Percentiles rank a stretch among this genome's conserved stretches.
These are phyloP conservation scores for Cydia pomonella DNA, from an alignment of 1,140 invertebrate genomes.

Conservation along the genomic window DNA sequence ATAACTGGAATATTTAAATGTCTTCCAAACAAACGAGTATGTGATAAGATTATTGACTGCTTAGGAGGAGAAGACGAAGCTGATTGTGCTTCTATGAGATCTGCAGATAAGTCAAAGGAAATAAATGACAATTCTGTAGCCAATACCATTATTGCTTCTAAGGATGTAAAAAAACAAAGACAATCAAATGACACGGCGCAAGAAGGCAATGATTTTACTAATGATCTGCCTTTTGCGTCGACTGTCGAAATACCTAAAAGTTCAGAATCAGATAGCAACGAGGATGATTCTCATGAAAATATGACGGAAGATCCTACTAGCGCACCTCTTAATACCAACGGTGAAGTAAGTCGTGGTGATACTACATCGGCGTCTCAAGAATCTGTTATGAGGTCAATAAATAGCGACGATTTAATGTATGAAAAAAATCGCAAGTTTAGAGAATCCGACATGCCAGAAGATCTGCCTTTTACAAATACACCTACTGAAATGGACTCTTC, in stretches of 20 bases:
- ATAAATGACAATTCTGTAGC: neutral
- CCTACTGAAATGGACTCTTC: neutral
- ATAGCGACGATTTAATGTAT: conserved; percentile 34
- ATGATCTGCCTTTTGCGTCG: conserved; percentile 49
- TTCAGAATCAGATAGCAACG: conserved; percentile 39
- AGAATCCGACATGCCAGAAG: conserved; percentile 38
- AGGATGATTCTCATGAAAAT: conserved; percentile 40
- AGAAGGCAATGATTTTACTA: neutral
- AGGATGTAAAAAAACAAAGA: conserved; percentile 37
- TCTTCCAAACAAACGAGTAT: conserved; percentile 83
- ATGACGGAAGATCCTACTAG: conserved; percentile 41
- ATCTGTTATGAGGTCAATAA: conserved; percentile 47
- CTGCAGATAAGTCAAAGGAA: conserved; percentile 36
- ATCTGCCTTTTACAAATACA: conserved; percentile 2
- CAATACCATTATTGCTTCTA: conserved; percentile 1
- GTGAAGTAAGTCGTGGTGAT: conserved; percentile 32
- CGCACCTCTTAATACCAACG: conserved; percentile 4
- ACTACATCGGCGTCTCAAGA: conserved; percentile 22
- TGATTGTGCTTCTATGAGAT: conserved; percentile 76
- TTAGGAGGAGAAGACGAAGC: conserved; percentile 89
- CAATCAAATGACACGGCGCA: neutral
- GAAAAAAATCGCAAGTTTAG: conserved; percentile 12
- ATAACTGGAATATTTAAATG: conserved; percentile 83
- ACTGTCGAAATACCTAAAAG: conserved; percentile 49
- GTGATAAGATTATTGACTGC: conserved; percentile 88